Conservation (phyloP, 2,113 vertebrate species). For the Raja brachyura region DNA sequence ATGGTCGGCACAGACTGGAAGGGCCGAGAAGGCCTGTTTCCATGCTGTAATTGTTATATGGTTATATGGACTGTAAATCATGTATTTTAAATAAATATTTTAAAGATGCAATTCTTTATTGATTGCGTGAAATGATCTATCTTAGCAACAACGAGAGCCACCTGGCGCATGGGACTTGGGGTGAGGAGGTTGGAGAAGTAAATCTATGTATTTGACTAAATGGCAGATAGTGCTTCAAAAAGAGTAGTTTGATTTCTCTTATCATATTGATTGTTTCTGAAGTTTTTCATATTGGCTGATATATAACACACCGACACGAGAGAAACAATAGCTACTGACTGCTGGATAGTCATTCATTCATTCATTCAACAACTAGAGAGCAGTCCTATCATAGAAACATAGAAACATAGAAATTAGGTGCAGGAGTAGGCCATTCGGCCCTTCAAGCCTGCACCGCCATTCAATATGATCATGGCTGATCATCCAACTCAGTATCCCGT, state of each 20-base stretch:
- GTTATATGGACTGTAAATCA: not conserved
- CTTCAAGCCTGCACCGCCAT: no score
- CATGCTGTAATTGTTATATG: no score
- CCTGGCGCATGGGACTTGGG: not conserved
- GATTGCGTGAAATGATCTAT: not conserved
- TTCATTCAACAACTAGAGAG: not conserved
- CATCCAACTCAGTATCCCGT: no score
- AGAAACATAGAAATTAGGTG: no score
- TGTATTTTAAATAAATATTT: not conserved
- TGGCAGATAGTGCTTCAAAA: not conserved
- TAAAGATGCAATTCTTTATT: not conserved
- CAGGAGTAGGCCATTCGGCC: no score
- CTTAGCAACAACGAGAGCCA: not conserved
- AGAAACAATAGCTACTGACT: constrained; percentile 4
- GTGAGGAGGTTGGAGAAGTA: not conserved
- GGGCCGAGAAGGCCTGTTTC: no score
- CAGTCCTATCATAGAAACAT: no score
- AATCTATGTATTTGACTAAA: constrained; percentile 1
- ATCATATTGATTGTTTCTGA: not conserved
- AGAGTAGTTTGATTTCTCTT: not conserved
- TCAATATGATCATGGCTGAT: no score
- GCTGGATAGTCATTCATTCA: not conserved
- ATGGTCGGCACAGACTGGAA: no score
- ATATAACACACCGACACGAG: not conserved
- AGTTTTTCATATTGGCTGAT: not conserved